Evolutionary conservation across 2,888 invertebrate species (phyloP), one percentile per base, ranked within the genome.

Genomic region (Dicranocentrus wangi): DNA sequence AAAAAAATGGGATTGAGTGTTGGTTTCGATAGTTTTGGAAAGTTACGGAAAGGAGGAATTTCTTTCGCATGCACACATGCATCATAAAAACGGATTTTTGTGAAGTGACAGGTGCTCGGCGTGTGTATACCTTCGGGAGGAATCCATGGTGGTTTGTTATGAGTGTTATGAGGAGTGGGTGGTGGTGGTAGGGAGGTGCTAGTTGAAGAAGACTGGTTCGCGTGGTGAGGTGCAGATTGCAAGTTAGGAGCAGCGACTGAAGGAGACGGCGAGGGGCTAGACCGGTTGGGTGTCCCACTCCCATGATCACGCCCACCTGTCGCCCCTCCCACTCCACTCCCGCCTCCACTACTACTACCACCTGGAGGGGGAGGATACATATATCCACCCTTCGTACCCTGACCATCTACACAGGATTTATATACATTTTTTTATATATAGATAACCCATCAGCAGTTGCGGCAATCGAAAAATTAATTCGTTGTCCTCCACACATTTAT

Each of bases 161-260:
- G 71, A 53, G 80, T 75, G 75, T 81, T 82, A 78, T 93, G 93
- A 66, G 93, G 92, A 85, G 92, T 91, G 87, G 93, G 91, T 90
- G 92, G 90, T 61, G 83, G 72, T 68, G 90, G 90, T 87, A 91
- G 92, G 87, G 90, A 91, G 84, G 89, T 88, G 85, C 89, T 89
- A 87, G 89, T 89, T 86, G 90, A 89, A 83, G 88, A 87, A 8
- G 89, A 88, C 47, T 86, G 85, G 32, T 78, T 82, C 58, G 82
- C 77, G 63, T 63, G 83, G 77, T 77, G 76, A 61, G 69, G 42
- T 39, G 65, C 23, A 43, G 43, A n/a, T 19, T 42, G 42, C 23
- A 65, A 65, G 23, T 23, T 43, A 69, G 80, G 28, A 51, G 80
- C 69, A 61, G 80, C 51, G 23, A 61, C 71, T 55, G 80, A 47